Evolutionary conservation across 2,797 vertebrate species (phyloP).

Genomic region (Poeciliopsis presidionis): DNA sequence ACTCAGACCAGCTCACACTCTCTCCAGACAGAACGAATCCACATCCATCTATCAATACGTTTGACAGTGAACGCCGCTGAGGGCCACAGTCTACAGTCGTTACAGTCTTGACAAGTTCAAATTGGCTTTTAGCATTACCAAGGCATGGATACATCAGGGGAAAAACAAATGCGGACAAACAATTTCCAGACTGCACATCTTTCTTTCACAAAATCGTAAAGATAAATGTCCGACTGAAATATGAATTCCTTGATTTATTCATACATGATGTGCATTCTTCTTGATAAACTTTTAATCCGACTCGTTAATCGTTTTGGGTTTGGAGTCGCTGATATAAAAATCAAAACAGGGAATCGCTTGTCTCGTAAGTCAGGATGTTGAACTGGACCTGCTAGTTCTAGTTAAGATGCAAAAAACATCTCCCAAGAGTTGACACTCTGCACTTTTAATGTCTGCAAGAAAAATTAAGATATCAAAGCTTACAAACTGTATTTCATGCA

Average conservation of each 20-base stretch:
- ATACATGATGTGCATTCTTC: neutral
- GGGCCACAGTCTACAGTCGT: neutral
- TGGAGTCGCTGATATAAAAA: neutral
- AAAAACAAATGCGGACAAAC: neutral
- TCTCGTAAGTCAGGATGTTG: neutral
- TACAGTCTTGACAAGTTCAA: neutral
- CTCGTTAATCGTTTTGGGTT: neutral
- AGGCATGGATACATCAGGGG: neutral
- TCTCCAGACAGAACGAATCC: conserved; percentile 8
- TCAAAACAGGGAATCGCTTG: neutral
- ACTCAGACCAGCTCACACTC: conserved; percentile 56
- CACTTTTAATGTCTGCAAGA: neutral
- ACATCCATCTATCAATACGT: neutral
- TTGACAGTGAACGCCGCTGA: neutral
- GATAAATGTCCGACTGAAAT: neutral
- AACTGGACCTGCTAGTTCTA: neutral
- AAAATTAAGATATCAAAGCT: neutral
- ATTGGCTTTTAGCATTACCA: neutral
- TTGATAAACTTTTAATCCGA: neutral
- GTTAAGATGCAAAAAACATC: neutral
- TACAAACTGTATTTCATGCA: neutral
- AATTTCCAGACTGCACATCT: neutral
- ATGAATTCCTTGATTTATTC: neutral
- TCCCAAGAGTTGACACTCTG: neutral
- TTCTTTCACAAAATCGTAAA: neutral